phyloP scores from a whole-genome alignment of 2,797 vertebrate species.

The Ctenosaura bakeri region DNA sequence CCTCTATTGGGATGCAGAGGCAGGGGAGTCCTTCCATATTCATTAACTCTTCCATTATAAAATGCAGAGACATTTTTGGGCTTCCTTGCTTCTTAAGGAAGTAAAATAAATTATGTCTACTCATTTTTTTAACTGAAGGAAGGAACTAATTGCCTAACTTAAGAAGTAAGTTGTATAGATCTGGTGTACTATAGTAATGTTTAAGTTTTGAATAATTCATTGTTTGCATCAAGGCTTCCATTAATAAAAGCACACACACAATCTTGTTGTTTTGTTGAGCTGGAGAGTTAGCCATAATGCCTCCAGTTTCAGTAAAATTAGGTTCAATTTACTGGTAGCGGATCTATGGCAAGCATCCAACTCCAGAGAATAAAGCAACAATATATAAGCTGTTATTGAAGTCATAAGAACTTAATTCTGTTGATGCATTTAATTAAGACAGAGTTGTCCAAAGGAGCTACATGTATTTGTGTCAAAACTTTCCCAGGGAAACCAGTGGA shows the following conservation, averaged over 20 bases:
- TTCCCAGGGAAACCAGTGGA: not conserved
- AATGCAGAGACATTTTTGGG: not conserved
- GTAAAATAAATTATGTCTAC: constrained; percentile 42
- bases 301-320: constrained; percentile 69
- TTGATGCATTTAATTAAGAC: constrained; percentile 37
- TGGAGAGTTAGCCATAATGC: constrained; percentile 58
- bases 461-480: constrained; percentile 38
- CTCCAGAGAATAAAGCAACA: constrained; percentile 56
- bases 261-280: constrained; percentile 55
- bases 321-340: constrained; percentile 72
- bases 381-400: constrained; percentile 34
- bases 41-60: constrained; percentile 3
- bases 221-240: constrained; percentile 50
- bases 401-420: constrained; percentile 57
- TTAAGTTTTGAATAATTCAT: constrained; percentile 69
- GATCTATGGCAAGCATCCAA: constrained; percentile 66
- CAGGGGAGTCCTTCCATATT: not conserved
- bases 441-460: constrained; percentile 16
- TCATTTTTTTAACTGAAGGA: constrained; percentile 46
- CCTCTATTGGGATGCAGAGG: not conserved
- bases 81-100: constrained; percentile 40
- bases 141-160: constrained; percentile 59
- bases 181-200: constrained; percentile 39
- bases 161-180: constrained; percentile 62
- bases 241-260: constrained; percentile 58